Evolutionary conservation across 64 coral and sea anemone species (phyloP).

Genomic region (Actinia tenebrosa): DNA sequence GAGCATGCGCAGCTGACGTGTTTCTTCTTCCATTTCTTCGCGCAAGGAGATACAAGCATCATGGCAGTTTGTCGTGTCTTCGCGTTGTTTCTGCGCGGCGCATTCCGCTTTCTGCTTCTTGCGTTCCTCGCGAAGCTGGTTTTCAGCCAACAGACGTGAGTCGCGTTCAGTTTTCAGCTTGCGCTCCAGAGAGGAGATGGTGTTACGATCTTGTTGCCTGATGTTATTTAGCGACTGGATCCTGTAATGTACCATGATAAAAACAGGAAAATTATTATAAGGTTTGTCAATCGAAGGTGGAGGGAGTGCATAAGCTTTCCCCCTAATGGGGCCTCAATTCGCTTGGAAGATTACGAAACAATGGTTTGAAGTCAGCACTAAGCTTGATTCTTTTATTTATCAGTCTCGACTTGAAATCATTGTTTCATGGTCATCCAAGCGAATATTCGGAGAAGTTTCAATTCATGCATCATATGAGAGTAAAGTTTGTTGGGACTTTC

Average conservation of each 20-base stretch:
- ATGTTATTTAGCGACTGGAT: conserved; percentile 60
- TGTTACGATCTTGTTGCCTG: conserved; percentile 89
- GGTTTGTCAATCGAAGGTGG: too few relatives aligned
- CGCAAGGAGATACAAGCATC: conserved; percentile 79
- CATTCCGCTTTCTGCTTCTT: conserved; percentile 81
- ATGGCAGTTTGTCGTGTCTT: conserved; percentile 66
- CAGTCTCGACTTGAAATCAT: too few relatives aligned
- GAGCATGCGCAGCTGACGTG: conserved; percentile 62
- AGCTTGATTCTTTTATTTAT: too few relatives aligned
- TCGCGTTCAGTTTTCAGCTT: conserved; percentile 98
- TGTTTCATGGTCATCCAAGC: too few relatives aligned
- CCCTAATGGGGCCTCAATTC: too few relatives aligned
- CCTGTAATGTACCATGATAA: conserved; percentile 11
- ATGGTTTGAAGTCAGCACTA: too few relatives aligned
- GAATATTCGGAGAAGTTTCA: too few relatives aligned
- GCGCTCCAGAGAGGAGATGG: conserved; percentile 76
- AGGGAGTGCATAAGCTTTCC: too few relatives aligned
- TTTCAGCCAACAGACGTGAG: conserved; percentile 84
- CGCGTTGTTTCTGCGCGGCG: conserved; percentile 63
- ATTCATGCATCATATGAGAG: too few relatives aligned
- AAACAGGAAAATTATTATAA: background rate
- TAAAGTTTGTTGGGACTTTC: too few relatives aligned
- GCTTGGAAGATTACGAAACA: too few relatives aligned
- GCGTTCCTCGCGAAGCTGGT: conserved; percentile 88
- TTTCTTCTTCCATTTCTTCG: conserved; percentile 84